Evolutionary conservation across 2,888 invertebrate species (phyloP).

Genomic region (Chaetogeoica ovagalla): DNA sequence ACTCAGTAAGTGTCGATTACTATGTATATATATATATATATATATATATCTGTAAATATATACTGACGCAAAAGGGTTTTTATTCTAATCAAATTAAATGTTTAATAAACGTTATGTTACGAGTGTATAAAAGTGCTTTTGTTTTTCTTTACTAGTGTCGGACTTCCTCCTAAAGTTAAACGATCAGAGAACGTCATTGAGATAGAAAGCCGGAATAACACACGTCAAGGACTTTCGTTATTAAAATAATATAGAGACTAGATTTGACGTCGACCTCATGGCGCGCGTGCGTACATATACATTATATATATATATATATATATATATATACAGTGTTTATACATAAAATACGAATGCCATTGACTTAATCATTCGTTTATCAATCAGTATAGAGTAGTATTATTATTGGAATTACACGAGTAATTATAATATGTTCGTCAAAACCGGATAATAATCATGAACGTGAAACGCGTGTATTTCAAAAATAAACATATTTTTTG

Average conservation of each 20-base stretch:
- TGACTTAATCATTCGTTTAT: conserved; percentile 10
- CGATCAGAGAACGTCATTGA: conserved; percentile 19
- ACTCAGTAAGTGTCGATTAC: too few relatives aligned
- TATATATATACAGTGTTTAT: too few relatives aligned
- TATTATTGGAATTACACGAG: too few relatives aligned
- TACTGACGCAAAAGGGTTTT: too few relatives aligned
- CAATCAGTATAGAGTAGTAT: not conserved
- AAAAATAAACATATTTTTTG: not conserved
- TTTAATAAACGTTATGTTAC: not conserved
- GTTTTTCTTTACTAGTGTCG: not conserved
- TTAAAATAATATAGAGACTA: conserved; percentile 37
- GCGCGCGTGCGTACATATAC: conserved; percentile 2
- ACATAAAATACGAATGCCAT: conserved; percentile 21
- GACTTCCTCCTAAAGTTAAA: conserved; percentile 13
- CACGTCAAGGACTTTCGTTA: conserved; percentile 40
- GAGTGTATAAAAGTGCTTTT: not conserved
- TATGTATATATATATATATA: too few relatives aligned
- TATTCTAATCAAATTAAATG: too few relatives aligned
- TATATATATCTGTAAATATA: too few relatives aligned
- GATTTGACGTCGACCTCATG: conserved; percentile 47
- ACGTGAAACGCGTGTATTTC: not conserved
- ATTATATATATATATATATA: too few relatives aligned
- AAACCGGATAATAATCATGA: not conserved
- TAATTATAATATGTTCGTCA: not conserved
- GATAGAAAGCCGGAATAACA: conserved; percentile 47